These are phyloP conservation scores for Heterochromis multidens DNA, from an alignment of 2,113 vertebrate genomes.

Conservation along the genomic window DNA sequence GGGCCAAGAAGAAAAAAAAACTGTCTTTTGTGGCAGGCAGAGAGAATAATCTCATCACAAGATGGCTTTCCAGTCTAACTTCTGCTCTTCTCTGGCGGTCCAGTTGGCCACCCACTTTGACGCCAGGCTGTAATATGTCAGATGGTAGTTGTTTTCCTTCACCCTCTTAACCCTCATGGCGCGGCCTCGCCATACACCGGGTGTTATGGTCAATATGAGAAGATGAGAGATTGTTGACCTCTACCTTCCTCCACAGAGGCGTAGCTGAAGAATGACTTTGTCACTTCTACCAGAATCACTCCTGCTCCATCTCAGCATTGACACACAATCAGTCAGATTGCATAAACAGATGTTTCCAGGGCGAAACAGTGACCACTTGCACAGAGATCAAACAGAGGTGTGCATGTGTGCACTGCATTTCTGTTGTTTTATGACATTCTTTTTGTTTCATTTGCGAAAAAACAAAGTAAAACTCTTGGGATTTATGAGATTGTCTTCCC, in stretches of 20 bases:
- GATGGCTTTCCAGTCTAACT: slow-evolving; percentile 7
- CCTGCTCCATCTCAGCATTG: slow-evolving; percentile 11
- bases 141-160: slow-evolving; percentile 46
- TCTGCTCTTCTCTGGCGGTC: neutral
- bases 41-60: slow-evolving; percentile 12
- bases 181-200: neutral
- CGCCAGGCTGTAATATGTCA: slow-evolving; percentile 33
- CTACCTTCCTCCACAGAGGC: neutral
- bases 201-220: slow-evolving; percentile 32
- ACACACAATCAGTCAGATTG: slow-evolving; percentile 19
- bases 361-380: neutral
- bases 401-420: neutral
- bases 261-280: neutral
- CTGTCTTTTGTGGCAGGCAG: neutral
- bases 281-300: neutral
- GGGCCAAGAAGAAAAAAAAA: neutral
- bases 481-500: neutral
- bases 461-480: slow-evolving; percentile 4
- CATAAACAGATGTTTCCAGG: slow-evolving; percentile 58
- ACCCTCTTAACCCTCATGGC: slow-evolving; percentile 31
- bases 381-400: slow-evolving; percentile 27
- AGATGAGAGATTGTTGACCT: slow-evolving; percentile 40
- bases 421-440: slow-evolving; percentile 19
- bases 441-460: neutral
- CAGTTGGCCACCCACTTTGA: slow-evolving; percentile 56